Percentiles rank a stretch among this genome's conserved stretches.
Evolutionary conservation across 2,113 vertebrate genomes (phyloP).

Genomic region (Bujurquina vittata): DNA sequence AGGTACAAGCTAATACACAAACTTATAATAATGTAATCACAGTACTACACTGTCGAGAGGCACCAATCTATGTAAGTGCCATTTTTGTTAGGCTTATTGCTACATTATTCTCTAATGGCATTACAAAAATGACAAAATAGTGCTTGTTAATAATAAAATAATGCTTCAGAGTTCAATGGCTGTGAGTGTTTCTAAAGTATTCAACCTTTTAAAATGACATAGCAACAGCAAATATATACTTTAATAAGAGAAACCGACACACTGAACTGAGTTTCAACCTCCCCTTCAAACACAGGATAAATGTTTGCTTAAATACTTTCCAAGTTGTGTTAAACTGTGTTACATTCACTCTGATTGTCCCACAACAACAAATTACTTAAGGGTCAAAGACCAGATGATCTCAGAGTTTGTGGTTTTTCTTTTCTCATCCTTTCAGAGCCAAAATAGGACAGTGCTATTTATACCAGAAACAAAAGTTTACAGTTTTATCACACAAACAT

Average conservation of each 20-base stretch:
- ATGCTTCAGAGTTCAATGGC: not conserved
- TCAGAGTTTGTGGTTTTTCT: conserved; percentile 35
- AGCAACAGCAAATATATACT: not conserved
- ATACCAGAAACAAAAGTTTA: conserved; percentile 54
- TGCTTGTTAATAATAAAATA: not conserved
- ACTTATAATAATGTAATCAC: conserved; percentile 27
- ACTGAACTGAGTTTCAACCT: conserved; percentile 40
- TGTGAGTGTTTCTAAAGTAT: not conserved
- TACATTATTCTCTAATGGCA: conserved; percentile 7
- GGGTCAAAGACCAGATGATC: conserved; percentile 33
- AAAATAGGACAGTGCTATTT: conserved; percentile 43
- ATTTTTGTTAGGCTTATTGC: not conserved
- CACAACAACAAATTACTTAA: conserved; percentile 34
- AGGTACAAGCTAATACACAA: not conserved
- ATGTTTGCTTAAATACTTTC: conserved; percentile 8
- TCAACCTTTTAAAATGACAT: not conserved
- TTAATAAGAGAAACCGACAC: not conserved
- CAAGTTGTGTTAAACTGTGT: not conserved
- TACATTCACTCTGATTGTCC: conserved; percentile 11
- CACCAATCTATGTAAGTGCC: no score
- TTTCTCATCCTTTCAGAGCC: conserved; percentile 45
- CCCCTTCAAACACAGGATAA: not conserved
- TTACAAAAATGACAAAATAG: conserved; percentile 6
- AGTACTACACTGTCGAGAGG: conserved; percentile 1
- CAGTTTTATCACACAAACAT: conserved; percentile 47